Evolutionary conservation across 2,888 invertebrate species (phyloP).

Genomic region (Netelia virgata): DNA sequence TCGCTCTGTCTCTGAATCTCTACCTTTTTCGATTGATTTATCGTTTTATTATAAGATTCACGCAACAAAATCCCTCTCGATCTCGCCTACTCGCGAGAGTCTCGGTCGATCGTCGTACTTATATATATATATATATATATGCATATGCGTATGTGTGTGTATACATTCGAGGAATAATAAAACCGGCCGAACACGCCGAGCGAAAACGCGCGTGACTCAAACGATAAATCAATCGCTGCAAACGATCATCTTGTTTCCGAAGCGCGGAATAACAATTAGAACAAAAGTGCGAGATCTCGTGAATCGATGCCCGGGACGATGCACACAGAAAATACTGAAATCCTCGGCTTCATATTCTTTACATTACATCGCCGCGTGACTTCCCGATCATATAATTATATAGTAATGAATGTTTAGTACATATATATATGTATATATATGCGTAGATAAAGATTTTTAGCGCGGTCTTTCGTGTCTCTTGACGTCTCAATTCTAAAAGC

Average conservation of each 20-base stretch:
- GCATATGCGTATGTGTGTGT: neutral
- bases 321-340: conserved; percentile 1
- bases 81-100: conserved; percentile 63
- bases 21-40: conserved; percentile 65
- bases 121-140: conserved; percentile 27
- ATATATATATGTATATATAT: neutral
- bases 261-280: conserved; percentile 60
- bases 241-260: conserved; percentile 56
- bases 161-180: conserved; percentile 60
- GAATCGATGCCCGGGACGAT: neutral
- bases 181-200: conserved; percentile 57
- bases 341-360: conserved; percentile 6
- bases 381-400: conserved; percentile 31
- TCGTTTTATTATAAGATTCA: conserved; percentile 67
- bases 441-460: conserved; percentile 17
- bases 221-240: conserved; percentile 63
- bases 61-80: conserved; percentile 64
- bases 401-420: neutral
- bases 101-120: conserved; percentile 39
- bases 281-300: conserved; percentile 43
- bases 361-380: conserved; percentile 26
- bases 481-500: conserved; percentile 78
- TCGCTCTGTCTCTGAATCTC: neutral
- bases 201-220: conserved; percentile 61
- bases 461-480: conserved; percentile 70